Evolutionary conservation across 2,797 vertebrate species (phyloP).

Genomic region (Phalanger gymnotis): DNA sequence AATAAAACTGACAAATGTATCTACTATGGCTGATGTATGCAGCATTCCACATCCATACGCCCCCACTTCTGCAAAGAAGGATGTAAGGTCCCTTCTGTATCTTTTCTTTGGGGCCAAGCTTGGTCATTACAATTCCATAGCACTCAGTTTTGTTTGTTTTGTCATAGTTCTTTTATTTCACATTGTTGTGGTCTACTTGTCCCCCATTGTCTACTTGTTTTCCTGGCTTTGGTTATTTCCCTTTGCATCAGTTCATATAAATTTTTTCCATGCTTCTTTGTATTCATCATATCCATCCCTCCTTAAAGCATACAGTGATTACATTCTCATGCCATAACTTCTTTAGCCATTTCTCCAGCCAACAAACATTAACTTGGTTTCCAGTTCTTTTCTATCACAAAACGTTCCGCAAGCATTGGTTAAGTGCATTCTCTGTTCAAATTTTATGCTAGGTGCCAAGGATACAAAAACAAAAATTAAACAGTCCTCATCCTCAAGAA

Average conservation of each 20-base stretch:
- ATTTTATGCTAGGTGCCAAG: neutral
- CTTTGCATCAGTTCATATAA: neutral
- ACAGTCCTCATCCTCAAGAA: neutral
- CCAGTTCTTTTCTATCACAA: neutral
- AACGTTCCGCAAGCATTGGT: neutral
- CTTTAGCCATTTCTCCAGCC: neutral
- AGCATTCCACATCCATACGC: no score
- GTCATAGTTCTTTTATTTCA: no score
- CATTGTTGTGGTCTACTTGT: no score
- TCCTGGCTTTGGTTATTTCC: neutral
- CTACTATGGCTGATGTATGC: no score
- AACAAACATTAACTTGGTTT: neutral
- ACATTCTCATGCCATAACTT: neutral
- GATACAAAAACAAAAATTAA: neutral
- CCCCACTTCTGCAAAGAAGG: no score
- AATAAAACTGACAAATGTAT: no score
- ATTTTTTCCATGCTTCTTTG: neutral
- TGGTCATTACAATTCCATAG: no score
- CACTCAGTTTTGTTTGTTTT: no score
- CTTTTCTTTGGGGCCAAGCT: no score
- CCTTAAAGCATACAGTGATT: neutral
- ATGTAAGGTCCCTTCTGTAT: no score
- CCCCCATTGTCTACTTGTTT: no score
- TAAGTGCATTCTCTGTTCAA: neutral
- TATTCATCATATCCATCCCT: neutral